phyloP scores from a whole-genome alignment of 2,888 invertebrate genomes.

The Phalangium opilio region DNA sequence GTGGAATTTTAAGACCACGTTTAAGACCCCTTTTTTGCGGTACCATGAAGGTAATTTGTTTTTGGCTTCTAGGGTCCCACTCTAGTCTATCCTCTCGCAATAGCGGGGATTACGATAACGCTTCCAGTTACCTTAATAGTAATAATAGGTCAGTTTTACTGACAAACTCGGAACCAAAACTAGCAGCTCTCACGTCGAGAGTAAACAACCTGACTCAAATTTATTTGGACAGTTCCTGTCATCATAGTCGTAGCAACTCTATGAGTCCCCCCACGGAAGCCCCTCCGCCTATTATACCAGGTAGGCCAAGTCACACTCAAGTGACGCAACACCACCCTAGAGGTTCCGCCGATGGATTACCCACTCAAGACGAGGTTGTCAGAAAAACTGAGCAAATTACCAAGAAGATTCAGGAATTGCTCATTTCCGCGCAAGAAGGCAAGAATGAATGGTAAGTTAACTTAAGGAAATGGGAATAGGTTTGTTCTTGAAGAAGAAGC shows the following conservation, averaged over 20 bases:
- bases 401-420: slow-evolving; percentile 68
- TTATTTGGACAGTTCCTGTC: slow-evolving; percentile 1
- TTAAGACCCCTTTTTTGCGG: neutral
- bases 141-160: too few species aligned
- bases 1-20: slow-evolving; percentile 4
- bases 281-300: too few species aligned
- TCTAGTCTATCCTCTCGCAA: slow-evolving; percentile 7
- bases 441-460: slow-evolving; percentile 41
- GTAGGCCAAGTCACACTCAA: neutral
- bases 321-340: neutral
- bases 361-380: slow-evolving; percentile 48
- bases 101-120: slow-evolving; percentile 8
- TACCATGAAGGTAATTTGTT: neutral
- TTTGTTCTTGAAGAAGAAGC: too few species aligned
- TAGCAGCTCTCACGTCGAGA: too few species aligned
- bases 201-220: too few species aligned
- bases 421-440: slow-evolving; percentile 56
- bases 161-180: too few species aligned
- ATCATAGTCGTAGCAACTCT: slow-evolving; percentile 5
- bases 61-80: slow-evolving; percentile 3
- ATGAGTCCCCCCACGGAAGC: slow-evolving; percentile 4
- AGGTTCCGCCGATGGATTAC: slow-evolving; percentile 20
- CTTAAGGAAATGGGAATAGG: too few species aligned
- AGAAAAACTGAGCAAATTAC: slow-evolving; percentile 74
- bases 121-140: neutral